A percentile compares a stretch with the other conserved stretches of the same genome.
phyloP scores from a whole-genome alignment of 2,113 vertebrate genomes.

The Pimephales promelas region DNA sequence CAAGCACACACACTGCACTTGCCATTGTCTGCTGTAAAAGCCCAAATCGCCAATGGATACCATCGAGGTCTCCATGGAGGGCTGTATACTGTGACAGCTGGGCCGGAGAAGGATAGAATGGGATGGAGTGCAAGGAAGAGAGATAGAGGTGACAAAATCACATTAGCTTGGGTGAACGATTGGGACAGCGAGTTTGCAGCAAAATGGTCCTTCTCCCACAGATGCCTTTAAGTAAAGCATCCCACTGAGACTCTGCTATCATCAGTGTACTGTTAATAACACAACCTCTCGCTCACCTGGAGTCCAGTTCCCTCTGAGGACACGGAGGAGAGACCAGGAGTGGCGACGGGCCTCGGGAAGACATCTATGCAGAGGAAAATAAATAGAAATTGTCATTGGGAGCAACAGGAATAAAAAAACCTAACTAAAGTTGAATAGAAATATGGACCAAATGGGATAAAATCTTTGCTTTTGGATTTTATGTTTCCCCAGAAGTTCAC shows the following conservation, averaged over 20 bases:
- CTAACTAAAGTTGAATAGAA: background rate
- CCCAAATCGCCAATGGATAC: slow-evolving; percentile 60
- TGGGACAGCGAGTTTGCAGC: background rate
- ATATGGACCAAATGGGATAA: background rate
- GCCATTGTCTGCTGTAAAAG: slow-evolving; percentile 70
- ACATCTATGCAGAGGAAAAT: slow-evolving; percentile 68
- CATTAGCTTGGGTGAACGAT: slow-evolving; percentile 5
- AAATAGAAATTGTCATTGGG: background rate
- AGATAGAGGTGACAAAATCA: slow-evolving; percentile 1
- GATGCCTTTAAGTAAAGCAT: background rate
- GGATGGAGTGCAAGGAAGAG: background rate
- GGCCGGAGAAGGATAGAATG: background rate
- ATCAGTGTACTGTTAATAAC: slow-evolving; percentile 19
- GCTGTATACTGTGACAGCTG: slow-evolving; percentile 61
- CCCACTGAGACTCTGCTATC: background rate
- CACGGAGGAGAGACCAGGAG: slow-evolving; percentile 70
- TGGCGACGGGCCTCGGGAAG: slow-evolving; percentile 78
- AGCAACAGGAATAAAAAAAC: background rate
- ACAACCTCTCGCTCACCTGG: slow-evolving; percentile 76
- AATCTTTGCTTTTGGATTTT: background rate
- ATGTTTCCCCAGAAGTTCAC: background rate
- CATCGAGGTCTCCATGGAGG: slow-evolving; percentile 63
- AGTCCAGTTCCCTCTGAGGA: slow-evolving; percentile 82
- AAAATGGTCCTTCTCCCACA: background rate
- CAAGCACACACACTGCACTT: slow-evolving; percentile 48